Evolutionary conservation across 1,140 invertebrate genomes (phyloP), one percentile per base, ranked within the genome.

Genomic region (Chironomus striatipennis): DNA sequence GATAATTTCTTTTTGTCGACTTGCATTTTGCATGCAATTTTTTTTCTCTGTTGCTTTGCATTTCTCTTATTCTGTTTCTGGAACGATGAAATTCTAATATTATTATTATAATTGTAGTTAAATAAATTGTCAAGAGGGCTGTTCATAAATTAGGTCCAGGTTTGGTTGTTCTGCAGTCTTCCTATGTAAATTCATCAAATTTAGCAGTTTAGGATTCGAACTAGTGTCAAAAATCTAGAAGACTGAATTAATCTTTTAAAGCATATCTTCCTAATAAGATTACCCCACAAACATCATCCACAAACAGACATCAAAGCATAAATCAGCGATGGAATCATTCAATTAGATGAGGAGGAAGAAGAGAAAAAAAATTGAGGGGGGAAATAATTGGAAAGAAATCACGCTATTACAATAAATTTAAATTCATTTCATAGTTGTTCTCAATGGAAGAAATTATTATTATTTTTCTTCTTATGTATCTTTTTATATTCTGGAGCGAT

Each of bases 371-470:
- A n/a, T n/a, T n/a, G 24, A 34, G 24, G 24, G 24, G 24, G 24
- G 24, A 34, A 15, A 57, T 57, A 57, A 57, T 57, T n/a, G n/a
- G 47, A 57, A 57, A 57, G 47, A 57, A 57, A 57, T 57, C 47
- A 57, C 12, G 47, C 47, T 57, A 57, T 57, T 57, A 57, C n/a
- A 57, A 57, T 57, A 57, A 57, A 57, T 57, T 57, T 57, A 57
- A 57, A 57, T 57, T 57, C 15, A 47, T 34, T 34, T 34, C 24
- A 34, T 34, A 34, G 24, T 34, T 34, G 1, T 34, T 34, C 24
- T 34, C 24, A 34, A 34, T 34, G 24, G 5, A 34, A 34, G 24
- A 34, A 34, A 34, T 34, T 34, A 5, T 34, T 34, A 1, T 57
- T 47, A 47, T 47, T 47, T 47, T 47, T 47, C 43, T 47, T 47